Base-by-base conservation (phyloP, 2,113 vertebrate genomes). In the Lagopus muta region DNA sequence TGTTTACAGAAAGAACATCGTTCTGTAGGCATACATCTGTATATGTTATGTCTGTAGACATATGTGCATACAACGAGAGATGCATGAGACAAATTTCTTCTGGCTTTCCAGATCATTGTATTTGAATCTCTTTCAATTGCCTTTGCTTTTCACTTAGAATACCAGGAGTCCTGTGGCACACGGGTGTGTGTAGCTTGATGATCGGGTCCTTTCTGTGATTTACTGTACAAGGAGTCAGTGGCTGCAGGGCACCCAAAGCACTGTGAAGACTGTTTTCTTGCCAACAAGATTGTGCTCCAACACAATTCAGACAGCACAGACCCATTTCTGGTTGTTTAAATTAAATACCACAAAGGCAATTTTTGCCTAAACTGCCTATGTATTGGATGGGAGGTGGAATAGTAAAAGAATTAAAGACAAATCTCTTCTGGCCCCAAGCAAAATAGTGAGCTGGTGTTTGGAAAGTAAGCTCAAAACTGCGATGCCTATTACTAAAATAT, bases 131-230 rank as follows among this genome's bases (percentile, higher is more conserved):
- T 40, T 88, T 61, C 75, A 22, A 3, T 34, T 89, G 72, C 19
- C 67, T 77, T 60, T 94, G 27, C 71, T 62, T 84, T 73, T 88
- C 50, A 42, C 14, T 89, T 71, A 19, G 82, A 78, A 58, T 54
- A 25, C n/a, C 2, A 0, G 20, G 55, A 80, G 30, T 61, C 60
- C 45, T 48, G 27, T 40, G 65, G 69, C 52, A 52, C 36, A 12
- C 13, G 10, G 40, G 48, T 69, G 34, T 66, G 79, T 61, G 85
- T 91, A 75, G 52, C 69, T 61, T 64, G 82, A 94, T 70, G 58
- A 60, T 85, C 55, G 71, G 84, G 85, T 69, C 91, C 76, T 40
- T n/a, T 38, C 60, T 73, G 85, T 88, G 88, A 89, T 94, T 86
- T 92, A 92, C 90, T 80, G 65, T 73, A 69, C 48, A 9, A 0